Conservation (phyloP, 2,797 vertebrate genomes). For the Ateles fusciceps region DNA sequence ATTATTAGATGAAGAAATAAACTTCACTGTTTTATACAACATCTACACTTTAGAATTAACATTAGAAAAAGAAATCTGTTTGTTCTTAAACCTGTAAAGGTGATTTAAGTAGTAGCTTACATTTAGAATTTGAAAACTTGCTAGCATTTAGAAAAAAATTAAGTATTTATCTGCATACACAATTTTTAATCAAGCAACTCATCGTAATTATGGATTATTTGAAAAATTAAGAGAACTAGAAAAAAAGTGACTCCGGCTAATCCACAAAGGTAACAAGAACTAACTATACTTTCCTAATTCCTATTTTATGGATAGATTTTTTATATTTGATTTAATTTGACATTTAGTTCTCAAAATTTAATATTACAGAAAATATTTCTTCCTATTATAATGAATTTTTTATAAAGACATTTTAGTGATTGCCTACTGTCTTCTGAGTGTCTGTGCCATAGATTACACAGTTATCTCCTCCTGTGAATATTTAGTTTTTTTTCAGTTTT, state of each 20-base stretch:
- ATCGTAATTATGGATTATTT: neutral
- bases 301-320: neutral
- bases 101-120: neutral
- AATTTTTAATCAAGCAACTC: neutral
- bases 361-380: neutral
- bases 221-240: neutral
- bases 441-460: neutral
- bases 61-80: neutral
- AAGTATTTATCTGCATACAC: neutral
- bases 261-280: neutral
- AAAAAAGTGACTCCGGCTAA: neutral
- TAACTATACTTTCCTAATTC: neutral
- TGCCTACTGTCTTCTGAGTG: neutral
- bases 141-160: neutral
- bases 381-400: neutral
- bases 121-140: neutral
- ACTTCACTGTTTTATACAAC: neutral
- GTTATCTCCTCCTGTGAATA: neutral
- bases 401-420: neutral
- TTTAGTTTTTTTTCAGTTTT: neutral
- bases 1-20: neutral
- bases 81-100: neutral
- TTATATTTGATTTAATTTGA: neutral
- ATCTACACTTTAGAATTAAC: conserved; percentile 32
- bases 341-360: neutral